These are phyloP conservation scores for Corynorhinus townsendii DNA, from an alignment of 2,113 vertebrate genomes.

Conservation along the genomic window DNA sequence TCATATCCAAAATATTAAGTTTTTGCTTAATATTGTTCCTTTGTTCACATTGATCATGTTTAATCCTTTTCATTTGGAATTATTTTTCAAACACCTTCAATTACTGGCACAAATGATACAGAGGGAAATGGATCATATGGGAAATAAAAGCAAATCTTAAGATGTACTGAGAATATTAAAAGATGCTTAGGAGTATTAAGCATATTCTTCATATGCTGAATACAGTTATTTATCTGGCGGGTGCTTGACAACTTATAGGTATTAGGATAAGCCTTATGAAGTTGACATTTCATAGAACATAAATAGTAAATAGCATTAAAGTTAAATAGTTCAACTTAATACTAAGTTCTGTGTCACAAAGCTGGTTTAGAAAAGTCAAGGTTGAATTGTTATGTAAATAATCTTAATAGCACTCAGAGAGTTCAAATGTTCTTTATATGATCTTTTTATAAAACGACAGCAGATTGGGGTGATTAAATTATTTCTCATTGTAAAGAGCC, in stretches of 20 bases:
- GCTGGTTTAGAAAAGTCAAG: neutral
- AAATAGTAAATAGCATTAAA: neutral
- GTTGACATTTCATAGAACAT: neutral
- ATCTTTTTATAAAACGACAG: neutral
- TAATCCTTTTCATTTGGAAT: neutral
- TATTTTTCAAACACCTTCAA: neutral
- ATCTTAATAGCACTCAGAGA: neutral
- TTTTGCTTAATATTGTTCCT: neutral
- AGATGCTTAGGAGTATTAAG: neutral
- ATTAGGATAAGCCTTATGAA: neutral
- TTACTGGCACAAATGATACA: neutral
- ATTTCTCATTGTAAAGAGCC: neutral
- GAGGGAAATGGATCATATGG: neutral
- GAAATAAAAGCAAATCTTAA: neutral
- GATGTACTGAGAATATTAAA: neutral
- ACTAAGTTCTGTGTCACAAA: neutral
- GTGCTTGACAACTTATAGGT: neutral
- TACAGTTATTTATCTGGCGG: neutral
- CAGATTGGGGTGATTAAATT: neutral
- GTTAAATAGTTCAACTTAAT: constrained; percentile 1
- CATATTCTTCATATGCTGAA: neutral
- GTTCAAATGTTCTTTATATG: neutral
- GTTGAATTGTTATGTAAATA: neutral
- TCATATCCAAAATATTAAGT: neutral
- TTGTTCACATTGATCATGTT: neutral